Percentiles rank a stretch among this genome's conserved stretches.
phyloP scores from a whole-genome alignment of 2,113 vertebrate genomes.

The Lepus americanus region DNA sequence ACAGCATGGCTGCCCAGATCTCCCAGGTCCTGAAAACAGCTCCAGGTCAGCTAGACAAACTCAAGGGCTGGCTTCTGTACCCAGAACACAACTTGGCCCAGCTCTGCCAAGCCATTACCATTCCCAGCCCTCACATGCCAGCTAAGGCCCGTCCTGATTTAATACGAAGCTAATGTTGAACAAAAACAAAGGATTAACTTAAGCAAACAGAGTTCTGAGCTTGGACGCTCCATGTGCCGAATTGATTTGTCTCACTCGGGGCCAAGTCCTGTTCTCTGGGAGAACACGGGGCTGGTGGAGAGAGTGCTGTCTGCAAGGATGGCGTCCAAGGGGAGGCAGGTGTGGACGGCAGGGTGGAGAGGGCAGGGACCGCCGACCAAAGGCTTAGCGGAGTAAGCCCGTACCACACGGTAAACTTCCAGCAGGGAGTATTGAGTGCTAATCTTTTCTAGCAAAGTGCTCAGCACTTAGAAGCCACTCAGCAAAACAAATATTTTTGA shows the following conservation, averaged over 20 bases:
- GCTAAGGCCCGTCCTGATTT: not conserved
- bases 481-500: constrained; percentile 66
- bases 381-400: not conserved
- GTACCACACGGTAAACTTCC: not conserved
- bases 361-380: not conserved
- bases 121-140: not conserved
- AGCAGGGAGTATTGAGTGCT: not conserved
- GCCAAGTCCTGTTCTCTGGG: not conserved
- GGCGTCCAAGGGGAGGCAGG: not conserved
- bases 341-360: not conserved
- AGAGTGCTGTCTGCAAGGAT: not conserved
- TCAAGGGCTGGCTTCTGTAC: not conserved
- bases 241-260: constrained; percentile 38
- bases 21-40: not conserved
- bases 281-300: not conserved
- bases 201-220: constrained; percentile 50
- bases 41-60: not conserved
- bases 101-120: not conserved
- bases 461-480: constrained; percentile 56
- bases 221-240: not conserved
- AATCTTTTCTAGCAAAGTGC: constrained; percentile 31
- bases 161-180: constrained; percentile 52
- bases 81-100: not conserved
- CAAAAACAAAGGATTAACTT: constrained; percentile 63
- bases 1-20: not conserved